These are phyloP conservation scores for Sepiola atlantica DNA, from an alignment of 2,888 invertebrate genomes.

Conservation along the genomic window DNA sequence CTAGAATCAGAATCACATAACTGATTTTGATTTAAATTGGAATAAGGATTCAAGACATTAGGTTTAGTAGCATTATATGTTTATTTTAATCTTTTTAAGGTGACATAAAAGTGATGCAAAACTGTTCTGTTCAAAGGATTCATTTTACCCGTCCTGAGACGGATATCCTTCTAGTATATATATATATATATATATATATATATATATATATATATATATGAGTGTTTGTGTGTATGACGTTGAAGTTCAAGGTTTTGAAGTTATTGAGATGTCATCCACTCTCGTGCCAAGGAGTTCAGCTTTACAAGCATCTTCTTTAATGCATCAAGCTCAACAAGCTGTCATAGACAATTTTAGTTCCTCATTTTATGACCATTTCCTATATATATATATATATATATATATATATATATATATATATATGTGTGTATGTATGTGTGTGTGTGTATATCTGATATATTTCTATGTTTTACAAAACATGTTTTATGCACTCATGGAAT, in stretches of 20 bases:
- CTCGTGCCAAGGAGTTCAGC: not conserved
- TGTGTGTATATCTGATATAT: not conserved
- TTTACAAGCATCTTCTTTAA: not conserved
- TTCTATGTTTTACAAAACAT: not conserved
- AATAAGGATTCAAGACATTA: too few species aligned
- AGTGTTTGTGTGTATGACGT: not conserved
- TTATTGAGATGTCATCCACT: not conserved
- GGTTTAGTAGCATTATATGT: too few species aligned
- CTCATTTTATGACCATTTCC: not conserved
- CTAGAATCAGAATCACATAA: too few species aligned
- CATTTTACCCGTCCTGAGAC: too few species aligned
- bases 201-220: too few species aligned
- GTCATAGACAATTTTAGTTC: conserved; percentile 4
- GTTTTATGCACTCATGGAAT: conserved; percentile 6
- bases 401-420: not conserved
- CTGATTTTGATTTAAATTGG: too few species aligned
- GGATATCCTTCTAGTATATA: too few species aligned
- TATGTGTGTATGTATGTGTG: not conserved
- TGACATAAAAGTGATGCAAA: too few species aligned
- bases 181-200: too few species aligned
- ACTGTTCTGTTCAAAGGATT: too few species aligned
- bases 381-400: not conserved
- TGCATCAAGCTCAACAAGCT: conserved; percentile 32
- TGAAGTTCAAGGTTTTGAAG: not conserved
- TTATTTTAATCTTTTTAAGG: too few species aligned